A percentile compares a stretch with the other conserved stretches of the same genome.
Conservation (phyloP, 2,888 invertebrate genomes). For the Automeris io region DNA sequence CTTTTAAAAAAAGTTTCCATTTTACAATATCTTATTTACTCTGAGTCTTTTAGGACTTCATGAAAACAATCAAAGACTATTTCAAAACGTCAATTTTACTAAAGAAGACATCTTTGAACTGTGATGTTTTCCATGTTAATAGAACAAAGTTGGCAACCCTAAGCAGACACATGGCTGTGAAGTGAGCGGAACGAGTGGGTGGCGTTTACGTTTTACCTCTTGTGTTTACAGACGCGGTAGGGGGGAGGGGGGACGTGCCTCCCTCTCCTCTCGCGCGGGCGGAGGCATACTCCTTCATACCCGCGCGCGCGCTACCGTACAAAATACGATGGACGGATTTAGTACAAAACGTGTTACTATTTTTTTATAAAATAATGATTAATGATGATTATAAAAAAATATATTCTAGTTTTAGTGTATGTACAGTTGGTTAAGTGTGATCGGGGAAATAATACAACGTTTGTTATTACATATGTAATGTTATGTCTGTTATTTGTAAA, state of each 20-base stretch:
- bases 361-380: conserved; percentile 63
- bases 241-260: neutral
- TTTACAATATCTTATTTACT: too few species aligned
- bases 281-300: conserved; percentile 23
- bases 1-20: too few species aligned
- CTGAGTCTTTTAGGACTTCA: too few species aligned
- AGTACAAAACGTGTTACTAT: conserved; percentile 77
- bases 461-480: conserved; percentile 16
- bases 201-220: too few species aligned
- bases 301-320: conserved; percentile 57
- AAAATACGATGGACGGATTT: conserved; percentile 65
- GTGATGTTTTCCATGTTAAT: too few species aligned
- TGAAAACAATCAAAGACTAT: too few species aligned
- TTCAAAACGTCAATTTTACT: too few species aligned
- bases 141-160: too few species aligned
- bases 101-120: too few species aligned
- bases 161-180: conserved; percentile 3
- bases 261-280: neutral
- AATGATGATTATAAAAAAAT: conserved; percentile 20
- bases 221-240: neutral
- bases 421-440: conserved; percentile 14
- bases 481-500: neutral
- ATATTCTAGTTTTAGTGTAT: conserved; percentile 64
- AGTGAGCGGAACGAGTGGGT: too few species aligned
- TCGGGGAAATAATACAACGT: conserved; percentile 12